phyloP scores from a whole-genome alignment of 2,888 invertebrate species.

The Malthinus seriepunctatus region DNA sequence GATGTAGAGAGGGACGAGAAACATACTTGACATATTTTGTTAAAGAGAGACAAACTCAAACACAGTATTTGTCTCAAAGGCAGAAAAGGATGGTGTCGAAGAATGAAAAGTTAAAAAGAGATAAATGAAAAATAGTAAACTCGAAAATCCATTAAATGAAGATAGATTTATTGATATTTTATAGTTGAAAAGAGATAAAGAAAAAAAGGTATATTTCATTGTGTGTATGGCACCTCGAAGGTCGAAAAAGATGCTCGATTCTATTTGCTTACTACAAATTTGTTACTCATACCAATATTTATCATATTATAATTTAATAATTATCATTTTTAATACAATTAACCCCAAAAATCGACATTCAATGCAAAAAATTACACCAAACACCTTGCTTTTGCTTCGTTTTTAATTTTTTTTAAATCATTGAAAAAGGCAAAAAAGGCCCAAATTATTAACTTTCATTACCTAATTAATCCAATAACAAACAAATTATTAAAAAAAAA shows the following conservation, averaged over 20 bases:
- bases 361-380: no score
- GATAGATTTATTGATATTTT: conserved; percentile 29
- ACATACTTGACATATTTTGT: conserved; percentile 53
- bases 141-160: conserved; percentile 28
- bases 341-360: no score
- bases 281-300: not conserved
- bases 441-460: no score
- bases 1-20: conserved; percentile 48
- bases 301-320: no score
- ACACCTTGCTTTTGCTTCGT: no score
- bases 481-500: no score
- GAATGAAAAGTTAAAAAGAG: conserved; percentile 20
- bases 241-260: conserved; percentile 26
- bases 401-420: no score
- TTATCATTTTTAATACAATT: no score
- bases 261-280: conserved; percentile 22
- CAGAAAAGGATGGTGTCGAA: conserved; percentile 17
- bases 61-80: conserved; percentile 18
- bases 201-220: conserved; percentile 33
- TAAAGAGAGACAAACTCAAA: conserved; percentile 33
- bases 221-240: conserved; percentile 33
- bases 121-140: conserved; percentile 26
- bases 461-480: no score
- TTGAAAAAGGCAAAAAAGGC: no score
- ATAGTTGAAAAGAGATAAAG: conserved; percentile 26